Evolutionary conservation across 2,113 vertebrate species (phyloP).

Genomic region (Egretta garzetta): DNA sequence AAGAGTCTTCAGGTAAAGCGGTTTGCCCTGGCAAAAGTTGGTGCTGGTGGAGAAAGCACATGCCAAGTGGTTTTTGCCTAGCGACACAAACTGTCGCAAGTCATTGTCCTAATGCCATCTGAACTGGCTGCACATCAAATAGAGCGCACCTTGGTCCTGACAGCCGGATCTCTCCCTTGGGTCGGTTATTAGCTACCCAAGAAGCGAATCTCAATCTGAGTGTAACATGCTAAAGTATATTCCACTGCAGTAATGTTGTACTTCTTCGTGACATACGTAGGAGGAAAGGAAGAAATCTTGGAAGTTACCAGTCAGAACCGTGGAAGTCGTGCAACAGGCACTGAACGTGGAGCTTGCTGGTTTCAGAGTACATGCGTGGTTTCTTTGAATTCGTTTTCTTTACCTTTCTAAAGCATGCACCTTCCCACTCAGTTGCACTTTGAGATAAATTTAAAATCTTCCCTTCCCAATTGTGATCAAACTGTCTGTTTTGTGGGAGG

Average conservation of each 20-base stretch:
- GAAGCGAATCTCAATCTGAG: not conserved
- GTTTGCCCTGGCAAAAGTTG: not conserved
- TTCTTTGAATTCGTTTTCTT: not conserved
- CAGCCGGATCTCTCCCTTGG: not conserved
- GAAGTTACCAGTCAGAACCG: not conserved
- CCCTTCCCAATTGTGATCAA: not conserved
- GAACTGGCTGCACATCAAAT: not conserved
- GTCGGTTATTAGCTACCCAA: not conserved
- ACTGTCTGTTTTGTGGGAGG: not conserved
- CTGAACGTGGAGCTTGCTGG: not conserved
- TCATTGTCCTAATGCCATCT: not conserved
- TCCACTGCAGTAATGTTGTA: not conserved
- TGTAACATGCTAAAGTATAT: fast-evolving
- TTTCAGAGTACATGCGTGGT: not conserved
- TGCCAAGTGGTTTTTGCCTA: not conserved
- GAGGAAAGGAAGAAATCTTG: not conserved
- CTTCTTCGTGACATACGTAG: not conserved
- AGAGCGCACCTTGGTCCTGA: not conserved
- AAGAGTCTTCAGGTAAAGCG: not conserved
- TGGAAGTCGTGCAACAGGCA: not conserved
- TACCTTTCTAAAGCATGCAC: not conserved
- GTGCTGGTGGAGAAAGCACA: not conserved
- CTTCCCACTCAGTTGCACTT: not conserved
- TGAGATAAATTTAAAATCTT: not conserved
- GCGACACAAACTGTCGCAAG: not conserved